Evolutionary conservation across 2,113 vertebrate genomes (phyloP), one percentile per base, ranked within the genome.

Genomic region (Cryptomyrus ogoouensis): DNA sequence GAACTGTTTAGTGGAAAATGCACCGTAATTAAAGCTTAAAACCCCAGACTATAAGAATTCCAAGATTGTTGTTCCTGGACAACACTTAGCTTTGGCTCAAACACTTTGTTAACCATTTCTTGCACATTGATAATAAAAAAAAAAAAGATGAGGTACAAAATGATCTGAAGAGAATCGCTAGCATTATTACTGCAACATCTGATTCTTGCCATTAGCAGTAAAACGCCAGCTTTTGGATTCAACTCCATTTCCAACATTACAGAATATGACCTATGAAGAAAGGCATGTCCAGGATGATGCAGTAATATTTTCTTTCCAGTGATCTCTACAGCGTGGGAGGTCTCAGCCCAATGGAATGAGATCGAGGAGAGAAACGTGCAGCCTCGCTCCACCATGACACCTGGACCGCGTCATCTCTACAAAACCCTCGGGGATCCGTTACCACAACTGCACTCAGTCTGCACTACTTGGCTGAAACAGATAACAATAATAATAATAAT

Each of bases 261-360:
- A 80, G 74, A 80, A 80, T 74, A 35, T 80, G 74, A 80, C 74
- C 74, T 80, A 80, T 17, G 74, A 80, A 80, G 74, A 80, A 80
- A 80, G 74, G 31, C 74, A 42, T 19, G 35, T 80, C 74, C 35
- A 80, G 35, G 35, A 42, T 42, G 74, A 80, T 80, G 35, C 74
- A 42, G 31, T 80, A 17, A 39, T 42, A 42, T 80, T 80, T 74
- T 80, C 74, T 42, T 80, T 80, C 74, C 74, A 80, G 74, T 42
- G 74, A 80, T 80, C 74, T 80, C 15, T 35, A 42, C 74, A 42
- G 74, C 35, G 31, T 80, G 74, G 74, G 74, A 42, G 74, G 74
- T 80, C 74, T 86, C 83, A 86, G 47, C 24, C 47, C 1, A 50
- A 50, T 50, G 83, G 83, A 86, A 31, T 35, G 74, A 42, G 35